phyloP scores from a whole-genome alignment of 2,888 invertebrate genomes.

The Serrognathus titanus region DNA sequence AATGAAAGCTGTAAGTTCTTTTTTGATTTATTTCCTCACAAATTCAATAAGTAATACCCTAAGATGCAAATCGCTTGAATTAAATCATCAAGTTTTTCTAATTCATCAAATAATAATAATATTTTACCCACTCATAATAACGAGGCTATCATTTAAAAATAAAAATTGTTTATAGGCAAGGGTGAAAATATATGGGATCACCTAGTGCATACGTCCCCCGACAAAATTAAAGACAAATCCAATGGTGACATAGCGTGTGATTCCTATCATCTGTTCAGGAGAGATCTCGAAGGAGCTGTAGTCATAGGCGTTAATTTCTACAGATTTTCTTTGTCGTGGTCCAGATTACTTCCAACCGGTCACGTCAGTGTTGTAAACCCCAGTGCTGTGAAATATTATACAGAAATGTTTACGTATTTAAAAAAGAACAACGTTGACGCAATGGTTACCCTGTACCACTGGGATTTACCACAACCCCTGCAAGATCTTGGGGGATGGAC shows the following conservation, averaged over 20 bases:
- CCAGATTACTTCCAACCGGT: constrained; percentile 61
- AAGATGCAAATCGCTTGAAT: too few relatives aligned
- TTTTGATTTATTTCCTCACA: too few relatives aligned
- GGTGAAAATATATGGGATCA: constrained; percentile 55
- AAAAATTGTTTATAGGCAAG: constrained; percentile 45
- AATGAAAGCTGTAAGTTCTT: background rate
- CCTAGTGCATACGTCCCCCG: constrained; percentile 44
- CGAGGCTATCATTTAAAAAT: too few relatives aligned
- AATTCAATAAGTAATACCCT: too few relatives aligned
- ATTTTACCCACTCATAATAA: too few relatives aligned
- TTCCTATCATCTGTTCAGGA: constrained; percentile 34
- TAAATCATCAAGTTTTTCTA: too few relatives aligned
- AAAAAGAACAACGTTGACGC: constrained; percentile 54
- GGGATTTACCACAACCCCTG: constrained; percentile 60
- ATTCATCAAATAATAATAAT: too few relatives aligned
- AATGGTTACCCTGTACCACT: constrained; percentile 61
- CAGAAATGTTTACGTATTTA: constrained; percentile 57
- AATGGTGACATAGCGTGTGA: constrained; percentile 37
- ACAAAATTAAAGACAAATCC: constrained; percentile 29
- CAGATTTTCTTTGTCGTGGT: constrained; percentile 61
- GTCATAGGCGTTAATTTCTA: constrained; percentile 47
- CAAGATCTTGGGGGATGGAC: constrained; percentile 64
- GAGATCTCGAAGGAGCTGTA: constrained; percentile 31
- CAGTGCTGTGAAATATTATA: constrained; percentile 61
- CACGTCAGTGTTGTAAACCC: constrained; percentile 56